A percentile compares a stretch with the other conserved stretches of the same genome.
Evolutionary conservation across 2,888 invertebrate species (phyloP).

Genomic region (Entomobrya multifasciata): DNA sequence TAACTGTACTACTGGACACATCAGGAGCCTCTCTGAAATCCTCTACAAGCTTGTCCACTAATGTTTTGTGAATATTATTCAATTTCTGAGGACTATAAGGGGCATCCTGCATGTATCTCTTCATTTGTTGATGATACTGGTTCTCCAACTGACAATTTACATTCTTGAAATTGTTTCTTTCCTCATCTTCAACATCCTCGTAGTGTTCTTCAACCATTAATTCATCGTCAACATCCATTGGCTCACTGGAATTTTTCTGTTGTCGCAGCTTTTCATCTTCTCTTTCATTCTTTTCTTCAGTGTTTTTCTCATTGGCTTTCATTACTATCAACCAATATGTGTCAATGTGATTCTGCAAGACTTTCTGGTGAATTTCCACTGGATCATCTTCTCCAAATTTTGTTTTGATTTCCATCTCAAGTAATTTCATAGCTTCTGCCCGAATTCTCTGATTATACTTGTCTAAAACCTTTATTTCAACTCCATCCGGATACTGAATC

Average conservation of each 20-base stretch:
- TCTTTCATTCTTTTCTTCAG: not conserved
- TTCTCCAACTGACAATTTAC: not conserved
- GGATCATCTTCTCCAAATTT: not conserved
- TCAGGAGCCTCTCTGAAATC: not conserved
- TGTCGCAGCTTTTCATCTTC: not conserved
- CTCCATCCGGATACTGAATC: not conserved
- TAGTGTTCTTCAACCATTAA: not conserved
- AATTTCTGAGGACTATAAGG: not conserved
- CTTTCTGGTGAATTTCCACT: not conserved
- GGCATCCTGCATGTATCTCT: not conserved
- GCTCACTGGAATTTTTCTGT: not conserved
- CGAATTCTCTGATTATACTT: not conserved
- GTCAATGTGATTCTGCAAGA: not conserved
- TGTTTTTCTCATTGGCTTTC: not conserved
- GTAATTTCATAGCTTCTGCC: not conserved
- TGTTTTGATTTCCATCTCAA: constrained; percentile 21
- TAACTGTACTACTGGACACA: not conserved
- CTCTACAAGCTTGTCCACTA: not conserved
- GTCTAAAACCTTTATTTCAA: not conserved
- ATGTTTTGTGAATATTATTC: not conserved
- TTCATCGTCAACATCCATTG: too few relatives aligned
- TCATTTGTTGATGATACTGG: constrained; percentile 19
- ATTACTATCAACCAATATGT: not conserved
- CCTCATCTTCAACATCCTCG: not conserved
- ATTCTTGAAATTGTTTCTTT: not conserved